These are phyloP conservation scores for Catostomus latipinnis DNA, from an alignment of 2,797 vertebrate species.

Conservation along the genomic window DNA sequence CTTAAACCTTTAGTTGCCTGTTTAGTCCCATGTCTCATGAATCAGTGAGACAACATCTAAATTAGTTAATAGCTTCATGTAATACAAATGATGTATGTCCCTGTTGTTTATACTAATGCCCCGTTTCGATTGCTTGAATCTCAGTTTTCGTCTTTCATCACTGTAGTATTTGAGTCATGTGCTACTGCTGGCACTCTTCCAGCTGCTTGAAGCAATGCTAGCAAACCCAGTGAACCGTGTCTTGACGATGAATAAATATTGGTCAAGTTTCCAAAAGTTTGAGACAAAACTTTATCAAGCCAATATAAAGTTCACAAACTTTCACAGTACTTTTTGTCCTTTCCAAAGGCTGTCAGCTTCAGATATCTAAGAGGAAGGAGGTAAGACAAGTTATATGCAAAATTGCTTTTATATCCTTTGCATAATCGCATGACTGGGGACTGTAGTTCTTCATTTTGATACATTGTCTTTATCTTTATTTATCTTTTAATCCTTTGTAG, in stretches of 20 bases:
- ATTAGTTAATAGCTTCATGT: not conserved
- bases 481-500: not conserved
- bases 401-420: conserved; percentile 30
- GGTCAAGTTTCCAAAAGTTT: conserved; percentile 34
- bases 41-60: not conserved
- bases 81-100: not conserved
- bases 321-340: conserved; percentile 4
- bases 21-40: not conserved
- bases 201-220: conserved; percentile 8
- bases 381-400: conserved; percentile 22
- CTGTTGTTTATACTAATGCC: not conserved
- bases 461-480: not conserved
- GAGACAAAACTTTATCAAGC: conserved; percentile 36
- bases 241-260: conserved; percentile 30
- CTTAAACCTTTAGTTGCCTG: conserved; percentile 6
- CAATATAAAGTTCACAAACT: conserved; percentile 29
- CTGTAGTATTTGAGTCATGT: conserved; percentile 22
- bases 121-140: too few relatives aligned
- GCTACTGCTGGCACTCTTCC: conserved; percentile 19
- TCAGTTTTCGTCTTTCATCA: conserved; percentile 14
- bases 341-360: conserved; percentile 24
- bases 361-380: conserved; percentile 16
- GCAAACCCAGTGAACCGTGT: conserved; percentile 32
- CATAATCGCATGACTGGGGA: conserved; percentile 18
- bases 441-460: not conserved